Percentiles rank a stretch among this genome's conserved stretches.
Evolutionary conservation across 2,113 vertebrate genomes (phyloP).

Genomic region (Pungitius pungitius): DNA sequence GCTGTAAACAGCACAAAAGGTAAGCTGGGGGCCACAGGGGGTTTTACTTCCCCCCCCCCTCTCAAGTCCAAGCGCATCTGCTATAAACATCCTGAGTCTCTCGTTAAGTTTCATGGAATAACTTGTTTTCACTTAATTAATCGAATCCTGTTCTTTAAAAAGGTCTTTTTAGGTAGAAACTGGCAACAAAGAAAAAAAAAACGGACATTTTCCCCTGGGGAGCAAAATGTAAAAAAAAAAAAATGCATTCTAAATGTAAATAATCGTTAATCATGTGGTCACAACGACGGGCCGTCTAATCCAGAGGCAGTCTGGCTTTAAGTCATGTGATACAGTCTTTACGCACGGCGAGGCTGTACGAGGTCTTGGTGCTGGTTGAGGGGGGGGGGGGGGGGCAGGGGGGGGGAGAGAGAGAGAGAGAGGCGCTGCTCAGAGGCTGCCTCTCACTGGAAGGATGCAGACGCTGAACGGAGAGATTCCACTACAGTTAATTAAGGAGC

Average conservation of each 20-base stretch:
- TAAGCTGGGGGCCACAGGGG: constrained; percentile 4
- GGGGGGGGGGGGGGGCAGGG: constrained; percentile 57
- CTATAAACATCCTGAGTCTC: background rate
- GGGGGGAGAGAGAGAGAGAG: too few relatives aligned
- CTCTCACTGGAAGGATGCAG: constrained; percentile 77
- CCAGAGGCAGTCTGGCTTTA: constrained; percentile 87
- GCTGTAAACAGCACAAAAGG: constrained; percentile 15
- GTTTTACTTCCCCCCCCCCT: background rate
- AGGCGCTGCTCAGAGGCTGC: constrained; percentile 75
- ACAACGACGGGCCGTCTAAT: constrained; percentile 39
- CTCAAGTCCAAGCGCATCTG: background rate
- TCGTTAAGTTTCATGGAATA: constrained; percentile 2
- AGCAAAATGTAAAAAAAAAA: too few relatives aligned
- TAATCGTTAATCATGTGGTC: constrained; percentile 55
- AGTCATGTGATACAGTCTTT: constrained; percentile 85
- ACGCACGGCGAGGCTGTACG: constrained; percentile 78
- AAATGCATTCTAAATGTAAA: constrained; percentile 63
- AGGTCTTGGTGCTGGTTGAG: constrained; percentile 74
- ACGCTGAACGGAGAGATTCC: constrained; percentile 70
- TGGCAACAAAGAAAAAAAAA: constrained; percentile 4
- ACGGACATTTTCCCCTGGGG: constrained; percentile 5
- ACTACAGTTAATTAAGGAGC: constrained; percentile 71
- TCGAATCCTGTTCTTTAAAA: background rate
- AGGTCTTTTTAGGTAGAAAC: constrained; percentile 4
- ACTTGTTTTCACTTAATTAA: constrained; percentile 26